Evolutionary conservation across 2,113 vertebrate genomes (phyloP).

Genomic region (Sapajus apella): DNA sequence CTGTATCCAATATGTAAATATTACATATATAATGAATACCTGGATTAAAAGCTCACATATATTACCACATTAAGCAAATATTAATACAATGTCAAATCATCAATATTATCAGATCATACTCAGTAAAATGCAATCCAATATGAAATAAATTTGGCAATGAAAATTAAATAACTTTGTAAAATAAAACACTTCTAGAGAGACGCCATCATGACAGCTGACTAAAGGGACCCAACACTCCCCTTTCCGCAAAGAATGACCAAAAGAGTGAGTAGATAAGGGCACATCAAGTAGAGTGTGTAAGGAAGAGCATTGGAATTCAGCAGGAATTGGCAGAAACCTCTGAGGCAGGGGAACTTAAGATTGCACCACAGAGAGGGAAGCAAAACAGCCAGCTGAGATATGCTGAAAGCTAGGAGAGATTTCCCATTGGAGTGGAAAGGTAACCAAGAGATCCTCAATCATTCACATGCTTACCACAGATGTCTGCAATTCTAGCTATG

Average conservation of each 20-base stretch:
- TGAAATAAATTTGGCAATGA: background rate
- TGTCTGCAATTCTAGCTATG: background rate
- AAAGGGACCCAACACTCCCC: background rate
- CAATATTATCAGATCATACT: background rate
- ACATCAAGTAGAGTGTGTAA: background rate
- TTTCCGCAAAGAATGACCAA: background rate
- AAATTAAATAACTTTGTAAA: background rate
- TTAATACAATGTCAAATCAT: background rate
- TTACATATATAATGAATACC: background rate
- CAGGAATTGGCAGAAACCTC: background rate
- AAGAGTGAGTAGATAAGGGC: background rate
- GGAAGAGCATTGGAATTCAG: background rate
- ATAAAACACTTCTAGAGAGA: background rate
- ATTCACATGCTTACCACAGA: background rate
- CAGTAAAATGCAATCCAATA: background rate
- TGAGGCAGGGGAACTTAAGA: background rate
- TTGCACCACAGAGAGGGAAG: background rate
- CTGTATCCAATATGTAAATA: background rate
- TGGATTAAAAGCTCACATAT: background rate
- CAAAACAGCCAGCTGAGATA: background rate
- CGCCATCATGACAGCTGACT: background rate
- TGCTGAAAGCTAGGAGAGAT: background rate
- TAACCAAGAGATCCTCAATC: background rate
- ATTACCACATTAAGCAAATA: background rate
- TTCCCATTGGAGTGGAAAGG: background rate